Conservation (phyloP, 2,113 vertebrate species). For the Psettodes erumei region DNA sequence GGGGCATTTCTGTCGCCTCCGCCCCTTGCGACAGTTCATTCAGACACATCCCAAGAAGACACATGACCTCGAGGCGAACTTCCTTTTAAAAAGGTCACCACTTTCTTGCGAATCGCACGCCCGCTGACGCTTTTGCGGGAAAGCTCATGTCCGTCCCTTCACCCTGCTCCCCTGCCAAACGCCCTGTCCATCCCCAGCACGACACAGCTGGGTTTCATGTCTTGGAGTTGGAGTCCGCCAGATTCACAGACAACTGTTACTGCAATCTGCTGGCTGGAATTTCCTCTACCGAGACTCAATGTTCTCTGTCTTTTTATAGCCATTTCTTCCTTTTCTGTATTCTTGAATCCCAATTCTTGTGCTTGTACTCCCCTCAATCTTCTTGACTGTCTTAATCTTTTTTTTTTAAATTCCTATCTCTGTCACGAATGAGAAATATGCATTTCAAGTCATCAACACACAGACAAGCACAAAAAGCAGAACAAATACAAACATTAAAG, state of each 20-base stretch:
- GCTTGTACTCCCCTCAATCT: background rate
- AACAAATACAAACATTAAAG: background rate
- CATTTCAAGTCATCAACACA: background rate
- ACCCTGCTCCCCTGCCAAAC: background rate
- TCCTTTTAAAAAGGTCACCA: background rate
- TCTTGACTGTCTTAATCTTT: background rate
- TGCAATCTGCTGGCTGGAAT: conserved; percentile 22
- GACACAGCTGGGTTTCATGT: conserved; percentile 26
- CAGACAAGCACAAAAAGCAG: background rate
- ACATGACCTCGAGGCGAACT: background rate
- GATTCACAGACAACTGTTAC: conserved; percentile 27
- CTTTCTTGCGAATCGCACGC: background rate
- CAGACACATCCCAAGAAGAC: background rate
- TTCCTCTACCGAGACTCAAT: conserved; percentile 4
- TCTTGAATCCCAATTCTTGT: background rate
- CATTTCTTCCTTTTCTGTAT: background rate
- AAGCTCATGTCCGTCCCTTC: background rate
- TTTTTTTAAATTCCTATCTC: no score
- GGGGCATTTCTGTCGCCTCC: background rate
- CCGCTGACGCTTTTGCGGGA: background rate
- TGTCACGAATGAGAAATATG: background rate
- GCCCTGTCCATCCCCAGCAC: background rate
- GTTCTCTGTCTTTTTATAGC: background rate
- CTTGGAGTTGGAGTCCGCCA: background rate
- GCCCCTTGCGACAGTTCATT: background rate